Conservation (phyloP, 2,113 vertebrate species). For the Acanthisitta chloris region DNA sequence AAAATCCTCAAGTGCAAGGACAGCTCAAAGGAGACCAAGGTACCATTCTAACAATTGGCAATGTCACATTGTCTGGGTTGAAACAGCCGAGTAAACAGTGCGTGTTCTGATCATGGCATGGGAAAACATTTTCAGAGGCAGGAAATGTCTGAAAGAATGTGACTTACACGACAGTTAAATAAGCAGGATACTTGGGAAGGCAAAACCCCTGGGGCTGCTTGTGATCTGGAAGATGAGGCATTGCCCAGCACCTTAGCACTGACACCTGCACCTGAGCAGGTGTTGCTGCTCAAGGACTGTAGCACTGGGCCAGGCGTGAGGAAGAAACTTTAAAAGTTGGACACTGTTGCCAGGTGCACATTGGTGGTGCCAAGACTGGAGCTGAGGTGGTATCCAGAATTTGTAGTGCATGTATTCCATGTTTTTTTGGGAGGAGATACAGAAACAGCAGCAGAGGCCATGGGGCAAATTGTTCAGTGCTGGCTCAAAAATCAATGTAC, state of each 20-base stretch:
- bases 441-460: not conserved
- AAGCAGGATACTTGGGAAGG: not conserved
- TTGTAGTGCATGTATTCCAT: rapidly evolving
- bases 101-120: not conserved
- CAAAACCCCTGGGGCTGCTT: not conserved
- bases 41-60: not conserved
- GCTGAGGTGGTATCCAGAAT: not conserved
- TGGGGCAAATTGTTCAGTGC: not conserved
- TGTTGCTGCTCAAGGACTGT: rapidly evolving
- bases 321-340: not conserved
- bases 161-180: not conserved
- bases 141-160: not conserved
- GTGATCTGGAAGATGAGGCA: not conserved
- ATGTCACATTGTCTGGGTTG: not conserved
- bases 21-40: not conserved
- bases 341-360: not conserved
- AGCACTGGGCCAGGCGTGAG: not conserved
- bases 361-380: rapidly evolving
- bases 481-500: not conserved
- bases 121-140: not conserved
- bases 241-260: not conserved
- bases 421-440: not conserved
- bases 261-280: not conserved
- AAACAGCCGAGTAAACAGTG: not conserved
- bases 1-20: not conserved